A percentile compares a stretch with the other conserved stretches of the same genome.
Evolutionary conservation across 2,113 vertebrate genomes (phyloP).

Genomic region (Tinamus guttatus): DNA sequence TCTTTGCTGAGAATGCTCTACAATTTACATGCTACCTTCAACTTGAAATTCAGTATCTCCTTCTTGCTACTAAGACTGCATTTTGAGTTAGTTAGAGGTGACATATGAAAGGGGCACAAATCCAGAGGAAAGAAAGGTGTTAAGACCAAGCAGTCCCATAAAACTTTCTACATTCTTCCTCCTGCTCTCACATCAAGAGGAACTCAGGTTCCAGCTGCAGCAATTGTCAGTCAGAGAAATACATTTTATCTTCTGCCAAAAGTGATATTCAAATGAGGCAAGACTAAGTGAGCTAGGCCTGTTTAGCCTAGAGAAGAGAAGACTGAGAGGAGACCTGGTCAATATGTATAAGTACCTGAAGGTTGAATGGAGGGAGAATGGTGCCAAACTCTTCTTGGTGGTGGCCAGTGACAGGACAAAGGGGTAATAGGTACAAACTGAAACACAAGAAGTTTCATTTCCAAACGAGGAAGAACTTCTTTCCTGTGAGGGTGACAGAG

Average conservation of each 20-base stretch:
- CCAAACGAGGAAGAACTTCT: no score
- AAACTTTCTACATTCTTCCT: slow-evolving; percentile 4
- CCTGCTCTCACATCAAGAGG: neutral
- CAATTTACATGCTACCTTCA: neutral
- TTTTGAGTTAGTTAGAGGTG: neutral
- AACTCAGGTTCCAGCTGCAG: neutral
- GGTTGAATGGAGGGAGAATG: no score
- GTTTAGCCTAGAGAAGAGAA: no score
- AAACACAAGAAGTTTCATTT: no score
- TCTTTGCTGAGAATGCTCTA: neutral
- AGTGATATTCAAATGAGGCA: neutral
- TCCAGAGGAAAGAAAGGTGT: neutral
- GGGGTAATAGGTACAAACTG: no score
- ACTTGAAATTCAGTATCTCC: neutral
- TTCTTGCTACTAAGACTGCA: neutral
- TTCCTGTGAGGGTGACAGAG: no score
- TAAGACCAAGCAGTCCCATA: neutral
- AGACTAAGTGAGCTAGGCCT: no score
- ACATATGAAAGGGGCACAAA: neutral
- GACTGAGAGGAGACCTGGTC: no score
- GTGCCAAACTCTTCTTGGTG: no score
- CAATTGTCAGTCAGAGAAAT: neutral
- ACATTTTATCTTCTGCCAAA: neutral
- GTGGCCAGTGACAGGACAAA: no score
- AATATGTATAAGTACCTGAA: no score